Conservation (phyloP, 2,797 vertebrate genomes). For the Coluber constrictor region DNA sequence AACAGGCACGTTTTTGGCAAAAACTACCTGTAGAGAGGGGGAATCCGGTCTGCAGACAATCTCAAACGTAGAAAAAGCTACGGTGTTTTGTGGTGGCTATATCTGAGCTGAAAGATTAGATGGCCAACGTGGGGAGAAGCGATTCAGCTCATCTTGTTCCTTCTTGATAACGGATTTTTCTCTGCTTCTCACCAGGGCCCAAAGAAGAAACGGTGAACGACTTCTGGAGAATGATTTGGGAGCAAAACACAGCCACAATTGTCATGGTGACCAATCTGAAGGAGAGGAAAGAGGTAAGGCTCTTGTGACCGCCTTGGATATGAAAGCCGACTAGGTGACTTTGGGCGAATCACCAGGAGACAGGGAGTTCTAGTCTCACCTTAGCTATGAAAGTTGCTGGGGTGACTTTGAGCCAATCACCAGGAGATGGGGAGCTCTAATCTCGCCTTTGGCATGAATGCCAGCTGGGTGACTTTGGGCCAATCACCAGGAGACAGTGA, state of each 20-base stretch:
- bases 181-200: constrained; percentile 77
- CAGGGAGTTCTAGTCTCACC: neutral
- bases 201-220: constrained; percentile 98
- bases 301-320: neutral
- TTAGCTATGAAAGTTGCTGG: fast-evolving
- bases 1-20: no score
- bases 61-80: neutral
- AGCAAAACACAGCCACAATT: constrained; percentile 96
- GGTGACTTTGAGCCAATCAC: neutral
- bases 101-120: neutral
- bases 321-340: neutral
- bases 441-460: fast-evolving
- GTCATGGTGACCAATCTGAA: constrained; percentile 99
- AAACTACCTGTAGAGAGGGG: neutral
- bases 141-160: neutral
- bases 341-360: neutral
- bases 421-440: neutral
- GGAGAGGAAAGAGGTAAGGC: constrained; percentile 91
- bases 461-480: fast-evolving
- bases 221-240: constrained; percentile 99
- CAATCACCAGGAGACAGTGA: fast-evolving
- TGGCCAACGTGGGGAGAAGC: no score
- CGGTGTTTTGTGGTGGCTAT: neutral
- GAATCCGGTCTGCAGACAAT: neutral
- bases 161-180: neutral